Evolutionary conservation across 2,797 vertebrate species (phyloP).

Genomic region (Sus cebifrons): DNA sequence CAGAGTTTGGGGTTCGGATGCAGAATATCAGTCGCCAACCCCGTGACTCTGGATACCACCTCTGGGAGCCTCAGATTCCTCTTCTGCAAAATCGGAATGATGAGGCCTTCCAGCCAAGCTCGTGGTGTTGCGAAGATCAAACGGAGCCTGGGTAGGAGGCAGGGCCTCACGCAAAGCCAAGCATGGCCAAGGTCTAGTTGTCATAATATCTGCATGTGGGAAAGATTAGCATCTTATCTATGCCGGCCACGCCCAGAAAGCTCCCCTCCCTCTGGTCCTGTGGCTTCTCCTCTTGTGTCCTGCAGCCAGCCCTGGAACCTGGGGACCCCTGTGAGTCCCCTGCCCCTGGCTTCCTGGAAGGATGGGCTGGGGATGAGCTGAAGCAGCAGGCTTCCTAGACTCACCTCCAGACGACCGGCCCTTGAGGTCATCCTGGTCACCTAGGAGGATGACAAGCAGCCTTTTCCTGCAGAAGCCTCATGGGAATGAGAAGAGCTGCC

Average conservation of each 20-base stretch:
- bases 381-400: background rate
- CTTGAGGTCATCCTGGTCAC: background rate
- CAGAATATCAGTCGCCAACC: accelerated
- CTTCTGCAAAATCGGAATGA: background rate
- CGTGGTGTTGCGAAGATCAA: background rate
- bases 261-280: background rate
- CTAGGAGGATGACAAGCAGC: background rate
- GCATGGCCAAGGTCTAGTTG: background rate
- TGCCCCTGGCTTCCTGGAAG: background rate
- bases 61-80: background rate
- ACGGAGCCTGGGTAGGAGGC: background rate
- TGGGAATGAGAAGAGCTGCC: background rate
- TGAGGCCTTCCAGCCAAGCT: background rate
- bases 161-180: background rate
- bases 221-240: background rate
- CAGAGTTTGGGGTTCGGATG: background rate
- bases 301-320: background rate
- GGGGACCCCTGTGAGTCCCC: background rate
- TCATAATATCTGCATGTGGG: background rate
- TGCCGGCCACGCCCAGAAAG: too few relatives aligned
- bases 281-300: background rate
- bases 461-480: background rate
- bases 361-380: background rate
- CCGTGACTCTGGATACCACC: background rate
- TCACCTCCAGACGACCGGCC: background rate